These are phyloP conservation scores for Ophthalmolycus amberensis DNA, from an alignment of 2,113 vertebrate species.

Conservation along the genomic window DNA sequence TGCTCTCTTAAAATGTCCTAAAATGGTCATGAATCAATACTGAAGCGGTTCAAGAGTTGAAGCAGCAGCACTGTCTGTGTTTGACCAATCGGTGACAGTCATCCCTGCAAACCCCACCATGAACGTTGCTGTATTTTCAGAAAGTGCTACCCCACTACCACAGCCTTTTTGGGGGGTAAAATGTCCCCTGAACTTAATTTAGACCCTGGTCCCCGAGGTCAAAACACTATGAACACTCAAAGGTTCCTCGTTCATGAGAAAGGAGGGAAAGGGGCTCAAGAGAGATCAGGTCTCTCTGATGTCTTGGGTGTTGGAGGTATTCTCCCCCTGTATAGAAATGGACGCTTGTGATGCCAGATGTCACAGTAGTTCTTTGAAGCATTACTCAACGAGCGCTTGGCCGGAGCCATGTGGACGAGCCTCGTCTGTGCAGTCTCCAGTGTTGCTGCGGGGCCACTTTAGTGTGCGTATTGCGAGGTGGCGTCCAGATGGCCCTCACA, in stretches of 20 bases:
- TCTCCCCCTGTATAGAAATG: background rate
- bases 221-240: too few species aligned
- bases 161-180: background rate
- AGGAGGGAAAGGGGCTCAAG: background rate
- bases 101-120: too few species aligned
- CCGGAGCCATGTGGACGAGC: slow-evolving; percentile 42
- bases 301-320: background rate
- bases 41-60: background rate
- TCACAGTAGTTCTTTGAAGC: slow-evolving; percentile 49
- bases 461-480: slow-evolving; percentile 23
- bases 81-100: background rate
- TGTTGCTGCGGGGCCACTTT: slow-evolving; percentile 5
- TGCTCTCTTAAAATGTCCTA: too few species aligned
- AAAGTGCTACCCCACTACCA: background rate
- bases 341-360: slow-evolving; percentile 31
- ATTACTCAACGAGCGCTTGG: slow-evolving; percentile 32
- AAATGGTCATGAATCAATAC: too few species aligned
- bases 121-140: too few species aligned
- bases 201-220: background rate
- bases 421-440: slow-evolving; percentile 38
- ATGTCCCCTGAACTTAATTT: background rate
- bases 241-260: background rate
- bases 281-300: background rate
- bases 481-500: slow-evolving; percentile 86
- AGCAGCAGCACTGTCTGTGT: background rate